Percentiles rank a stretch among this genome's conserved stretches.
phyloP scores from a whole-genome alignment of 2,113 vertebrate genomes.

The Naja naja region DNA sequence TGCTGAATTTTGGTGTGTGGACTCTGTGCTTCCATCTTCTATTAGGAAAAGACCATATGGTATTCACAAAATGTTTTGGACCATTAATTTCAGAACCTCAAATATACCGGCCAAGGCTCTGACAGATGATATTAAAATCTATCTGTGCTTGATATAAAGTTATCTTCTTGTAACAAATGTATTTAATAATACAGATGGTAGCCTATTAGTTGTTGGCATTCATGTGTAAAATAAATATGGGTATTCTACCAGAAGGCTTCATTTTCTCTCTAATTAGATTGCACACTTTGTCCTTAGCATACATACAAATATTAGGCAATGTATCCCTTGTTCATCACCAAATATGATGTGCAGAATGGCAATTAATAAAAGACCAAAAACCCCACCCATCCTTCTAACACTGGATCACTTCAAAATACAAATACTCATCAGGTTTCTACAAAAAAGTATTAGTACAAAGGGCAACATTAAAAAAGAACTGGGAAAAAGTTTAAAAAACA shows the following conservation, averaged over 20 bases:
- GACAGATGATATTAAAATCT: background rate
- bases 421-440: conserved; percentile 58
- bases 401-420: conserved; percentile 64
- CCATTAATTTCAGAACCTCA: background rate
- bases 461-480: conserved; percentile 62
- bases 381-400: conserved; percentile 61
- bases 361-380: conserved; percentile 28
- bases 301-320: conserved; percentile 3
- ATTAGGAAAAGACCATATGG: background rate
- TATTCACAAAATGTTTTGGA: background rate
- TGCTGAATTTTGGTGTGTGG: background rate
- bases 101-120: background rate
- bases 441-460: conserved; percentile 70
- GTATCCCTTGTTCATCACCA: conserved; percentile 26
- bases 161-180: background rate
- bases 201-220: conserved; percentile 31
- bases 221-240: conserved; percentile 15
- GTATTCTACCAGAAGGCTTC: conserved; percentile 24
- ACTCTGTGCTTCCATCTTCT: conserved; percentile 15
- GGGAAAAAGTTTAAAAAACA: conserved; percentile 54
- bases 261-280: conserved; percentile 11
- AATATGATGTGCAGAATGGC: conserved; percentile 47
- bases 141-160: background rate
- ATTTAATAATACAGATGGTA: background rate
- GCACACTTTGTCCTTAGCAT: conserved; percentile 13